Percentiles rank a stretch among this genome's conserved stretches.
Evolutionary conservation across 2,888 invertebrate species (phyloP).

Genomic region (Priocnemis perturbator): DNA sequence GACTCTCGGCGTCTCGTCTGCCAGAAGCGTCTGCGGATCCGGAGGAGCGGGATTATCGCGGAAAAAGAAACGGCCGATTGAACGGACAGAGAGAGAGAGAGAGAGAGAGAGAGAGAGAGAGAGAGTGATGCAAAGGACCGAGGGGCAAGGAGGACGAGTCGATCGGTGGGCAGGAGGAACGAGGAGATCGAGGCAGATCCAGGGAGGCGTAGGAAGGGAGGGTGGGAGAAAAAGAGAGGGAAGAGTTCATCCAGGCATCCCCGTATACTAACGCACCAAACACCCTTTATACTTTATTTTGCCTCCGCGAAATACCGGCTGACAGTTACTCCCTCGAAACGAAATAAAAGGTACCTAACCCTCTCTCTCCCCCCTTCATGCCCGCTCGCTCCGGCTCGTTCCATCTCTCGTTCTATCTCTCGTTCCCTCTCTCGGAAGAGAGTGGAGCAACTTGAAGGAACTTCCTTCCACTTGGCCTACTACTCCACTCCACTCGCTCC

Average conservation of each 20-base stretch:
- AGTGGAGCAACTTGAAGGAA: constrained; percentile 55
- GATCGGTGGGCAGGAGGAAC: constrained; percentile 19
- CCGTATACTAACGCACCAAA: constrained; percentile 61
- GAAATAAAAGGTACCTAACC: constrained; percentile 61
- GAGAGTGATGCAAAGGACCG: constrained; percentile 22
- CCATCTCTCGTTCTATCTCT: constrained; percentile 24
- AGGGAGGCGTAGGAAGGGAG: constrained; percentile 30
- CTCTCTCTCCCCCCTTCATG: constrained; percentile 25
- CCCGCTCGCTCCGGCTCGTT: constrained; percentile 2
- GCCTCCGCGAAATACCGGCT: constrained; percentile 63
- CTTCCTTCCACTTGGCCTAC: constrained; percentile 73
- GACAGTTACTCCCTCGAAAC: constrained; percentile 60
- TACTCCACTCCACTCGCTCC: constrained; percentile 68
- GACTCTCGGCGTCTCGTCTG: constrained; percentile 51
- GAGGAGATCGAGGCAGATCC: constrained; percentile 24
- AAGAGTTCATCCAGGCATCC: constrained; percentile 41
- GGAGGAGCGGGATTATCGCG: constrained; percentile 36
- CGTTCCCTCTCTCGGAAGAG: constrained; percentile 40
- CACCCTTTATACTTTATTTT: constrained; percentile 66
- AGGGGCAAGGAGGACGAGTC: constrained; percentile 24
- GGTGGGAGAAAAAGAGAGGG: constrained; percentile 24
- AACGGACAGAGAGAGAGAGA: constrained; percentile 14
- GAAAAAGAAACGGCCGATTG: constrained; percentile 25
- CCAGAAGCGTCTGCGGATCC: constrained; percentile 19
- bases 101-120: constrained; percentile 26